Base-by-base conservation (phyloP, 23 tunicate genomes). In the Clavelina lepadiformis region DNA sequence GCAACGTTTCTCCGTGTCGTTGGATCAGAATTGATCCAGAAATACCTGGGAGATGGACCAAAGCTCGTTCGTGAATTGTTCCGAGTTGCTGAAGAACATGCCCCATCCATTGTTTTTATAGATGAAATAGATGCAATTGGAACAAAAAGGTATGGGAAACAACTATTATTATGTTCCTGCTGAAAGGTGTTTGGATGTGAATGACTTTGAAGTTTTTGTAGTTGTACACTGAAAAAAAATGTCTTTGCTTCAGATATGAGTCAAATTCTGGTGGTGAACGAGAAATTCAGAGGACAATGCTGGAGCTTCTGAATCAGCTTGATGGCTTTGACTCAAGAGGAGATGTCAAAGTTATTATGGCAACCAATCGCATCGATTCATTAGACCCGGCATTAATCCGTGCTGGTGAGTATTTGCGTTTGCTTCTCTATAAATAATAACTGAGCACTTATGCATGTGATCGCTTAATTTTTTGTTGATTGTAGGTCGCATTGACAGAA, bases 221-320 rank as follows among this genome's bases (percentile, higher is more conserved):
- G n/a, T n/a, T n/a, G n/a, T n/a, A n/a, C n/a, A n/a, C n/a, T n/a
- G n/a, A n/a, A n/a, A n/a, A n/a, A n/a, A n/a, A n/a, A n/a, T n/a
- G n/a, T n/a, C n/a, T n/a, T n/a, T n/a, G n/a, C n/a, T 33, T 4
- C 36, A 84, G 93, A 38, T 92, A 92, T 38, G 98, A 92, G 35
- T 92, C 98, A 4, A 92, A 92, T 52, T 92, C 98, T 28, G 98
- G 98, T 5, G 98, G 98, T 25, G 98, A 92, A 53, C 92, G 98
- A 1, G 98, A 92, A 67, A 92, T 92, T 72, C 98, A 93, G 56
- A 53, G 98, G 1, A 93, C 98, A 7, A 93, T 93, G 98, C 63
- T 93, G 49, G 98, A 93, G 64, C 67, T 93, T 5, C 68, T 93
- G 0, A 93, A 93, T 47, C 98, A 93, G 58, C 74, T 93, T 2